Base-by-base conservation (phyloP, 1,140 invertebrate genomes). In the Tribolium madens region DNA sequence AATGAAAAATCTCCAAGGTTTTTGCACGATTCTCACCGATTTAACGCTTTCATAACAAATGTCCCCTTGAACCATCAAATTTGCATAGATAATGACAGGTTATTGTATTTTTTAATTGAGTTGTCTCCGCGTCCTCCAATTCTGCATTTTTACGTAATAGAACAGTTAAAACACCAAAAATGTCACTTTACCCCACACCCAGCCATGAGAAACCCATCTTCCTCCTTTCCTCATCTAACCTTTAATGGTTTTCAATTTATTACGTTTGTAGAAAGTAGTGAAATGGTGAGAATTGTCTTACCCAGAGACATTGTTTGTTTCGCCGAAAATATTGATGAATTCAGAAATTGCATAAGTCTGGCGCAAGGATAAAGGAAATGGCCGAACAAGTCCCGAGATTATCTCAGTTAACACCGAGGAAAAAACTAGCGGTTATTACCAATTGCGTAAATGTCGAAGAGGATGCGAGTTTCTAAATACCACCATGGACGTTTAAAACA, bases 241-340 rank as follows among this genome's bases (percentile, higher is more conserved):
- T 64, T 64, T 64, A 64, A 14, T 26, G 3, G 26, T 64, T 64
- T 64, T 64, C 57, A 64, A 64, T 64, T 64, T 64, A 33, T 64
- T 64, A 64, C 57, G 26, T 33, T 57, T 33, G 26, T 64, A 64
- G 57, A 64, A 64, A 64, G 57, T 64, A 33, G 57, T 64, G 57
- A 64, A 64, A 64, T 64, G 57, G 57, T 64, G 57, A 64, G 57
- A 64, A 64, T 64, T 64, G 57, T 26, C 31, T 33, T 64, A 33
- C 31, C 21, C 2, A 60, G 26, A 21, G 3, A 18, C 57, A 64
- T 64, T 64, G 57, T 57, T 57, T 57, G 36, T 57, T 57, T 57
- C 10, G 18, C 17, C 52, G 13, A 18, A 26, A 26, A 33, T 64
- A 64, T 64, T 33, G 57, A 64, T 14, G 57, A 64, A 60, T 60